Percentiles rank a stretch among this genome's conserved stretches.
Evolutionary conservation across 2,113 vertebrate species (phyloP).

Genomic region (Lagopus muta): DNA sequence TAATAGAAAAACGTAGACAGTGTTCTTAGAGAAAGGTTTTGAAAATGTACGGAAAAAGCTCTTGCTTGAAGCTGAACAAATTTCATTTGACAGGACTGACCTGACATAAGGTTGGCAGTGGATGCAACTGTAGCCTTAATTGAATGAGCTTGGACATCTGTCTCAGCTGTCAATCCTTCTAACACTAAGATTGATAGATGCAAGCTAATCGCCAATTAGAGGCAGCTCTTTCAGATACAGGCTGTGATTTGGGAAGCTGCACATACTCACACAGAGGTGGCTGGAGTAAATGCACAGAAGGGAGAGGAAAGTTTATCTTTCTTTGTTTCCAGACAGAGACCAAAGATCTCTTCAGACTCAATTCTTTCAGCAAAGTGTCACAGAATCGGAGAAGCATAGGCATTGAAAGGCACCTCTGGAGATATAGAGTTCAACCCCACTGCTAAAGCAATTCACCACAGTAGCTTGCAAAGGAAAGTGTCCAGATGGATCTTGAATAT

Average conservation of each 20-base stretch:
- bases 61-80: conserved; percentile 31
- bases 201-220: conserved; percentile 59
- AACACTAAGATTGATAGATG: conserved; percentile 57
- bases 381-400: not conserved
- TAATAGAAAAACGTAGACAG: not conserved
- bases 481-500: not conserved
- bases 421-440: not conserved
- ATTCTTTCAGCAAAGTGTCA: not conserved
- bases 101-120: conserved; percentile 57
- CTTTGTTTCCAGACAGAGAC: not conserved
- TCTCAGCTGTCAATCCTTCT: conserved; percentile 54
- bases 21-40: not conserved
- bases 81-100: conserved; percentile 44
- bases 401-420: not conserved
- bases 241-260: not conserved
- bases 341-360: not conserved
- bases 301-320: not conserved
- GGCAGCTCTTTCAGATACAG: not conserved
- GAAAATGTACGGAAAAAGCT: not conserved
- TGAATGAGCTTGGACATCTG: conserved; percentile 65
- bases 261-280: not conserved
- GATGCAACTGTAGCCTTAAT: conserved; percentile 57
- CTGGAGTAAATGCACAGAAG: fast-evolving
- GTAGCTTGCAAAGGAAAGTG: not conserved
- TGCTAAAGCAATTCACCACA: not conserved